Evolutionary conservation across 1,140 invertebrate genomes (phyloP).

Genomic region (Monomorium pharaonis): DNA sequence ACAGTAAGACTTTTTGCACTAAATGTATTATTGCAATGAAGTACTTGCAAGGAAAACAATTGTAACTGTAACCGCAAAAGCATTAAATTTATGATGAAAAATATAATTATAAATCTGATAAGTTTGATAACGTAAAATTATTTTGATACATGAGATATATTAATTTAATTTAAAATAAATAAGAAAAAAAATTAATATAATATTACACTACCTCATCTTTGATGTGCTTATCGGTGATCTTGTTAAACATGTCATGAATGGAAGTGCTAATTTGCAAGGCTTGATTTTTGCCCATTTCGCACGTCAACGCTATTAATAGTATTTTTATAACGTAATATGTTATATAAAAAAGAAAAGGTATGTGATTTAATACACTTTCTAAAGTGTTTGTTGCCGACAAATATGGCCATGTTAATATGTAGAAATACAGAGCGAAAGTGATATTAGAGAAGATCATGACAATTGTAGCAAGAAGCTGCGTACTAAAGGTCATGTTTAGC

Average conservation of each 20-base stretch:
- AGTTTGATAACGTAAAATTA: not conserved
- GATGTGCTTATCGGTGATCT: constrained; percentile 68
- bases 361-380: constrained; percentile 22
- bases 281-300: constrained; percentile 76
- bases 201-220: constrained; percentile 77
- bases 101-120: not conserved
- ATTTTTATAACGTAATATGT: constrained; percentile 74
- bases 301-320: constrained; percentile 70
- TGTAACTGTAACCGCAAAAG: constrained; percentile 65
- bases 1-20: constrained; percentile 67
- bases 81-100: constrained; percentile 3
- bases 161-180: not conserved
- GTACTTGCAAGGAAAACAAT: constrained; percentile 74
- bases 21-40: constrained; percentile 72
- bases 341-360: not conserved
- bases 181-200: not conserved
- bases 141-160: not conserved
- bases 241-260: constrained; percentile 74
- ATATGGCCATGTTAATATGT: not conserved
- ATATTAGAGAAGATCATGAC: not conserved
- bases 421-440: not conserved
- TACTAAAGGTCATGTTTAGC: constrained; percentile 74
- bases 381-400: not conserved
- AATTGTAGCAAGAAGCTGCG: constrained; percentile 68
- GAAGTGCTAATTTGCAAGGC: constrained; percentile 67